Conservation (phyloP, 2,113 vertebrate genomes). For the Cyanistes caeruleus region DNA sequence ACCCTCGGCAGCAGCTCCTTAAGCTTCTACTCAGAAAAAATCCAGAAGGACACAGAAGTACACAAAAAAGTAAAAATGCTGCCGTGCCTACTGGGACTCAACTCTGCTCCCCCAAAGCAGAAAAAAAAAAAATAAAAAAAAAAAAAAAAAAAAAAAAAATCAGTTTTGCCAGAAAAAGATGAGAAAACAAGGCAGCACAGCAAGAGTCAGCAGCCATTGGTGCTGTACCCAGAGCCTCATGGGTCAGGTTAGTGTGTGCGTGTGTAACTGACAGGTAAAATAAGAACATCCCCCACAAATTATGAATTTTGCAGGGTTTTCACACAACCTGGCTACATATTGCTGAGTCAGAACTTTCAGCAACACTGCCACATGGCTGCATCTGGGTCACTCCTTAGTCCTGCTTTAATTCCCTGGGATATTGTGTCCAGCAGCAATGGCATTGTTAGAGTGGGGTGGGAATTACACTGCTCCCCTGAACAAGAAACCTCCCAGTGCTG, state of each 20-base stretch:
- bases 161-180: neutral
- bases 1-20: neutral
- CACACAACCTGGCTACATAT: accelerated
- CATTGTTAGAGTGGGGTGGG: neutral
- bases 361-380: accelerated
- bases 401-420: neutral
- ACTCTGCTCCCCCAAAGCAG: neutral
- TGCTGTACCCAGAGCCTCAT: accelerated
- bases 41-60: neutral
- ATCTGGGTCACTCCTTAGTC: neutral
- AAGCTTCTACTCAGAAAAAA: neutral
- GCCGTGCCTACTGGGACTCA: neutral
- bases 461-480: neutral
- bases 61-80: neutral
- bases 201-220: accelerated
- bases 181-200: neutral
- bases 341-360: neutral
- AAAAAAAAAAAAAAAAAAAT: neutral
- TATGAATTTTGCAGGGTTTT: neutral
- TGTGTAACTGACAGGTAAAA: neutral
- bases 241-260: accelerated
- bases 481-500: accelerated
- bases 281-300: neutral
- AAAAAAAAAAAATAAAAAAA: too few relatives aligned
- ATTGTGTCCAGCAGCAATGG: accelerated